Percentiles rank a stretch among this genome's conserved stretches.
Conservation (phyloP, 2,888 invertebrate species). For the Molanna angustata region DNA sequence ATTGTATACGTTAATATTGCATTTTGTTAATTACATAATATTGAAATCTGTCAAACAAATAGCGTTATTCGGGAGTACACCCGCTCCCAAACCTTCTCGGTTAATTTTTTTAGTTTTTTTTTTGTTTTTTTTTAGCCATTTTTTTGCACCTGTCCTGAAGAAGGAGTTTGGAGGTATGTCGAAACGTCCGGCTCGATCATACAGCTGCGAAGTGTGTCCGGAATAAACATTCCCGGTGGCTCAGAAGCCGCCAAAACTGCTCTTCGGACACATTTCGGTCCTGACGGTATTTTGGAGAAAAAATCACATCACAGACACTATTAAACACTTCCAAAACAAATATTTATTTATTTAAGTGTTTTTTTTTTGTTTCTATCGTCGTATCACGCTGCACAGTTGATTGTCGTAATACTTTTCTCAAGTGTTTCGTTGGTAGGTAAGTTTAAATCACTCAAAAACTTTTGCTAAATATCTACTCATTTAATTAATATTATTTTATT, state of each 20-base stretch:
- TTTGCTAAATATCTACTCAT: neutral
- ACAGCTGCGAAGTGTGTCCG: constrained; percentile 90
- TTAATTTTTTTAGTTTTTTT: constrained; percentile 22
- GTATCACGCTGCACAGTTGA: too few relatives aligned
- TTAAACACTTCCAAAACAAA: neutral
- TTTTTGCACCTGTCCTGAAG: constrained; percentile 85
- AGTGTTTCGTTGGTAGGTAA: neutral
- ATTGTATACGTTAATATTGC: constrained; percentile 24
- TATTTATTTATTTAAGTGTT: neutral
- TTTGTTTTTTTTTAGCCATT: constrained; percentile 40
- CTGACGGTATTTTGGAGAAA: constrained; percentile 2
- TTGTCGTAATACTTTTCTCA: neutral
- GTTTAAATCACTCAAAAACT: neutral
- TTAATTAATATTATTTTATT: too few relatives aligned
- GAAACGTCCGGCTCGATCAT: constrained; percentile 95
- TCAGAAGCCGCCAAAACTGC: constrained; percentile 21
- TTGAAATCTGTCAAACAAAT: constrained; percentile 13
- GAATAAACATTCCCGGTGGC: constrained; percentile 78
- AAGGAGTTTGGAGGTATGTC: constrained; percentile 91
- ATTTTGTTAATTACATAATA: constrained; percentile 43
- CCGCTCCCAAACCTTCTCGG: constrained; percentile 7
- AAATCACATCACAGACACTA: neutral
- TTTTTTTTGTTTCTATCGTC: neutral
- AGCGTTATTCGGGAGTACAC: constrained; percentile 8
- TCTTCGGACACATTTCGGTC: constrained; percentile 9